phyloP scores from a whole-genome alignment of 2,797 vertebrate species.

The Calcarius lapponicus region DNA sequence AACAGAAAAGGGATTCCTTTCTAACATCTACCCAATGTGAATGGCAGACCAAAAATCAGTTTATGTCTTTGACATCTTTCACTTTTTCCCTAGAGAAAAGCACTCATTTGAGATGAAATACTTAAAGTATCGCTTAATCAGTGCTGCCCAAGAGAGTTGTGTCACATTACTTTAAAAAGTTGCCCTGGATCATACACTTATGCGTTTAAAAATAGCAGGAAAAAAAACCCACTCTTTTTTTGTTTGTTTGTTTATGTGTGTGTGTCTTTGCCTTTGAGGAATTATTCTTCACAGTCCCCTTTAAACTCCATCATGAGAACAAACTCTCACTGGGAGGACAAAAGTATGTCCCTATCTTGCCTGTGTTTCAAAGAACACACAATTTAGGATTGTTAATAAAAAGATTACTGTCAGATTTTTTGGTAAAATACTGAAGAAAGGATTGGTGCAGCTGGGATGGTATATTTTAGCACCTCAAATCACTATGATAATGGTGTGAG shows the following conservation, averaged over 20 bases:
- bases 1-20: background rate
- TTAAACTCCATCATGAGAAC: background rate
- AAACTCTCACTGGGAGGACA: background rate
- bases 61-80: background rate
- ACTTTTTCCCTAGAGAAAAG: background rate
- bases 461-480: background rate
- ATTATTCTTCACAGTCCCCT: background rate
- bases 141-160: background rate
- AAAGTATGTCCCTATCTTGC: background rate
- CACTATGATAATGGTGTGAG: background rate
- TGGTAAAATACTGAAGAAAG: background rate
- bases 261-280: background rate
- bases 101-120: background rate
- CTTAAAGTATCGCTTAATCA: background rate
- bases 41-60: background rate
- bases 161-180: background rate
- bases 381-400: background rate
- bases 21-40: background rate
- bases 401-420: background rate
- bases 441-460: background rate
- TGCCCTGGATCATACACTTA: background rate
- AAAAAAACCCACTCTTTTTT: accelerated
- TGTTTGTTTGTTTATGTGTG: too few relatives aligned
- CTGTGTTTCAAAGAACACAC: background rate
- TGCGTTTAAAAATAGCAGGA: background rate